Conservation (phyloP, 2,888 invertebrate genomes). For the Aspidiotus rigidus region DNA sequence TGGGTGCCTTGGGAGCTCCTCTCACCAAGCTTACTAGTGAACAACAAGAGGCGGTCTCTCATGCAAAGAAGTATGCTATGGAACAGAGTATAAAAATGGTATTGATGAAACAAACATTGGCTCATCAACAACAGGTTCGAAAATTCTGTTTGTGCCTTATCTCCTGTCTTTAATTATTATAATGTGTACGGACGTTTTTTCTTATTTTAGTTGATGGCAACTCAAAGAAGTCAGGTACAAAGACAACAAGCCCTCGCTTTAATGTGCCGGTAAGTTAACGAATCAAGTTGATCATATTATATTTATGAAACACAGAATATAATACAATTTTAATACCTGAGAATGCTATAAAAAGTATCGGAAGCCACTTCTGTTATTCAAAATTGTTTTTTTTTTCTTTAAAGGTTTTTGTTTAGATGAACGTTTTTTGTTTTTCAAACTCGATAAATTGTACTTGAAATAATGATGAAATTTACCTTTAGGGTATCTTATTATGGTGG, state of each 20-base stretch:
- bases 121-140: constrained; percentile 85
- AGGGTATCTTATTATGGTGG: too few relatives aligned
- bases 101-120: constrained; percentile 95
- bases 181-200: constrained; percentile 11
- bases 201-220: constrained; percentile 67
- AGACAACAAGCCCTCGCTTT: constrained; percentile 80
- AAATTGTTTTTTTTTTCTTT: too few relatives aligned
- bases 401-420: too few relatives aligned
- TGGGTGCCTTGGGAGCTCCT: constrained; percentile 76
- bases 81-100: constrained; percentile 99
- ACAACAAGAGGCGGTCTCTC: constrained; percentile 82
- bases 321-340: too few relatives aligned
- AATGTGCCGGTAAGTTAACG: constrained; percentile 68
- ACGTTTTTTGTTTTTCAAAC: too few relatives aligned
- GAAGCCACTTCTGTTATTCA: too few relatives aligned
- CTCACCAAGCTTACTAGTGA: constrained; percentile 77
- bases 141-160: neutral
- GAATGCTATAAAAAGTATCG: too few relatives aligned
- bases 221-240: constrained; percentile 80
- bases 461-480: too few relatives aligned
- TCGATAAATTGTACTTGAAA: too few relatives aligned
- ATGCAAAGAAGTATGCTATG: constrained; percentile 99
- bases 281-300: too few relatives aligned
- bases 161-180: too few relatives aligned
- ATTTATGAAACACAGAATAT: too few relatives aligned